phyloP scores from a whole-genome alignment of 2,888 invertebrate species.

The Zaprionus bogoriensis region DNA sequence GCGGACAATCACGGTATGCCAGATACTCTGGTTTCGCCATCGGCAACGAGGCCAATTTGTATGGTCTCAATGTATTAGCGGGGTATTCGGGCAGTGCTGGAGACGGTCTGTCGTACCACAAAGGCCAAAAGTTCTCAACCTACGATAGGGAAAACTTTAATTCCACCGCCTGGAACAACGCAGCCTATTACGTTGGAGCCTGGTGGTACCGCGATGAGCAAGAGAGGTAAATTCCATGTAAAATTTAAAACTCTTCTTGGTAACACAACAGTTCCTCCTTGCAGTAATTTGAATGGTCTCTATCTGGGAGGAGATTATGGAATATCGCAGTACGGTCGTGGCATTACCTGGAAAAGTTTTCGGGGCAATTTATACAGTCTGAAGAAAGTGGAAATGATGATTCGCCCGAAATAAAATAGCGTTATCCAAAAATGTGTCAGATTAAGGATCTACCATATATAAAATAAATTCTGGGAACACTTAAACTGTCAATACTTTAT shows the following conservation, averaged over 20 bases:
- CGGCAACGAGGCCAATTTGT: slow-evolving; percentile 86
- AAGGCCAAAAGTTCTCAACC: slow-evolving; percentile 87
- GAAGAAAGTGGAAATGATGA: slow-evolving; percentile 86
- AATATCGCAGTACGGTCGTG: slow-evolving; percentile 78
- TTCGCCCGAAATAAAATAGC: slow-evolving; percentile 83
- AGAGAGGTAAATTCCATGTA: neutral
- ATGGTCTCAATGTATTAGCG: slow-evolving; percentile 86
- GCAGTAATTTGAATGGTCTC: slow-evolving; percentile 87
- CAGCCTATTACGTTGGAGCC: slow-evolving; percentile 86
- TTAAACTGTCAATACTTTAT: too few species aligned
- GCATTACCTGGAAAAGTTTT: slow-evolving; percentile 83
- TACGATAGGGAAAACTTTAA: slow-evolving; percentile 86
- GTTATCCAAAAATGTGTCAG: too few species aligned
- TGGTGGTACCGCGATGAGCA: slow-evolving; percentile 86
- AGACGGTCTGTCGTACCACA: slow-evolving; percentile 87
- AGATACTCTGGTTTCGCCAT: slow-evolving; percentile 86
- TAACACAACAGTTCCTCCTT: too few species aligned
- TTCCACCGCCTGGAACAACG: slow-evolving; percentile 86
- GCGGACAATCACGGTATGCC: slow-evolving; percentile 84
- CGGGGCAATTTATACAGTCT: slow-evolving; percentile 79
- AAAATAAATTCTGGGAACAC: neutral
- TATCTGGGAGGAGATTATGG: slow-evolving; percentile 84
- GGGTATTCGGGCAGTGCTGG: slow-evolving; percentile 87
- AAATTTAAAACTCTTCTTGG: too few species aligned
- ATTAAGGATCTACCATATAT: neutral